These are phyloP conservation scores for Drepana falcataria DNA, from an alignment of 2,888 invertebrate species.

Conservation along the genomic window DNA sequence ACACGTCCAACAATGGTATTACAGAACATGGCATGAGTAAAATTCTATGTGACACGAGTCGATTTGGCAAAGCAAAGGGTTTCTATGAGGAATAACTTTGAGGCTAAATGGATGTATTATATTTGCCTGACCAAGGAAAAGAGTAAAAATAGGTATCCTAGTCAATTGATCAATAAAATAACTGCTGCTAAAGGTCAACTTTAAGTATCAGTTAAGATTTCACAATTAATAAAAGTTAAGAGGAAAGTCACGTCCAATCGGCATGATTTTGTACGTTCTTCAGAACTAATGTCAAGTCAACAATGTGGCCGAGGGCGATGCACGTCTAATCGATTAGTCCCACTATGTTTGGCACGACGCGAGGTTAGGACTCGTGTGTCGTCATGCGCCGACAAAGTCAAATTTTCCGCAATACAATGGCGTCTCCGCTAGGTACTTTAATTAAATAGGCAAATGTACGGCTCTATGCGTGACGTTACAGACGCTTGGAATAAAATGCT, in stretches of 20 bases:
- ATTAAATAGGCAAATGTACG: background rate
- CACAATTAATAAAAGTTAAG: too few species aligned
- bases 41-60: too few species aligned
- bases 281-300: conserved; percentile 6
- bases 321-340: conserved; percentile 23
- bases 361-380: conserved; percentile 9
- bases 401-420: background rate
- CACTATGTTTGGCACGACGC: conserved; percentile 15
- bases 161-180: too few species aligned
- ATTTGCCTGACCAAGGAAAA: too few species aligned
- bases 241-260: conserved; percentile 3
- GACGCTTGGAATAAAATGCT: background rate
- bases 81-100: too few species aligned
- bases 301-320: conserved; percentile 12
- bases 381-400: conserved; percentile 9
- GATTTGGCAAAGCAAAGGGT: too few species aligned
- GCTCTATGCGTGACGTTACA: background rate
- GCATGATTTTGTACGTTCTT: conserved; percentile 6
- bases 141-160: too few species aligned
- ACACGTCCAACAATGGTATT: too few species aligned
- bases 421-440: background rate
- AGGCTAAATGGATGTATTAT: too few species aligned
- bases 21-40: too few species aligned
- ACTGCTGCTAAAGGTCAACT: too few species aligned
- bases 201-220: background rate